phyloP scores from a whole-genome alignment of 2,888 invertebrate genomes.

The Myathropa florea region DNA sequence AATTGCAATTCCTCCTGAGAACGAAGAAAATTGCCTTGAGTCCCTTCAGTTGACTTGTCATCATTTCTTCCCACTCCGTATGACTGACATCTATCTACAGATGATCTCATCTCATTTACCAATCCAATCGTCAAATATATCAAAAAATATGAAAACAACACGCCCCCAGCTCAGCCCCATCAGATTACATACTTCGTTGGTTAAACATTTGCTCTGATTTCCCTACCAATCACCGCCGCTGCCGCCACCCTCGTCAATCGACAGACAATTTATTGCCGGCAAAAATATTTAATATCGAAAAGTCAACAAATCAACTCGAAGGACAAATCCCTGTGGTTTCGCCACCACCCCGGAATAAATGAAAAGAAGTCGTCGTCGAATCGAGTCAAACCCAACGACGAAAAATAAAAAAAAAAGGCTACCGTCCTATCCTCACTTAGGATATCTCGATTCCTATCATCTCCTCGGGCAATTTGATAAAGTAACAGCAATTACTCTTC shows the following conservation, averaged over 20 bases:
- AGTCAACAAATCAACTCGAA: conserved; percentile 50
- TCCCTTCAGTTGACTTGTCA: neutral
- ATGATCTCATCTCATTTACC: conserved; percentile 7
- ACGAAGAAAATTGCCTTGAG: neutral
- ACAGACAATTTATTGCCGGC: conserved; percentile 18
- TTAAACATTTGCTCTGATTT: conserved; percentile 29
- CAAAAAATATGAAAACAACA: conserved; percentile 17
- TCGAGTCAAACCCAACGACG: neutral
- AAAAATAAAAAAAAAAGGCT: neutral
- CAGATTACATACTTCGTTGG: neutral
- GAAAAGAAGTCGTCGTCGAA: neutral
- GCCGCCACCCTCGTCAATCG: neutral
- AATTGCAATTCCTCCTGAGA: neutral
- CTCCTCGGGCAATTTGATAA: conserved; percentile 36
- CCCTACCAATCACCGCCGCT: neutral
- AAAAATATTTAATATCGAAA: conserved; percentile 39
- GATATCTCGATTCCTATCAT: conserved; percentile 24
- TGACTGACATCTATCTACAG: neutral
- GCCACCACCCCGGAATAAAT: neutral
- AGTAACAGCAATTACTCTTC: conserved; percentile 50
- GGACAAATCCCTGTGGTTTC: conserved; percentile 45
- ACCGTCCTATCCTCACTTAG: conserved; percentile 28
- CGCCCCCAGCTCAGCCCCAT: neutral
- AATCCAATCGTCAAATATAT: conserved; percentile 1
- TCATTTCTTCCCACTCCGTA: neutral